Base-by-base conservation (phyloP, 37 sponge, comb jelly and placozoan species). In the Agelas oroides region DNA sequence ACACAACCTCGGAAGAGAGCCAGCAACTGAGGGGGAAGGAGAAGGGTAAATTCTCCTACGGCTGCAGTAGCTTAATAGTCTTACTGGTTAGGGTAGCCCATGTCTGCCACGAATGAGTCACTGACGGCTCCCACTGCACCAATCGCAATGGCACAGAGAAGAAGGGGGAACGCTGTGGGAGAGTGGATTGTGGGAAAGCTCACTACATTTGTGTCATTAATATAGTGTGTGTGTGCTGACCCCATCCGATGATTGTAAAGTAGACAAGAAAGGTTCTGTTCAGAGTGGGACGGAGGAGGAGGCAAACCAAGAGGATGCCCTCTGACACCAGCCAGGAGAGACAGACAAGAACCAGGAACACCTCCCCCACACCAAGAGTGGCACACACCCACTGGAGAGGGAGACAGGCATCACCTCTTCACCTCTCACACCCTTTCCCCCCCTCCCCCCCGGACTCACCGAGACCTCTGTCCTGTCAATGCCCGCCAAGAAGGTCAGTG, bases 391-490 rank as follows among this genome's bases (percentile, higher is more conserved):
- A 62, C 82, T 82, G 73, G 0, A n/a, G 70, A 18, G 73, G 73
- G 3, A 2, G 24, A 5, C 46, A 46, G 46, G 8, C 46, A 46
- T 8, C 46, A 3, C 46, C 46, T 46, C 46, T 8, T 46, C 46
- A 3, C 46, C 46, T 8, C 46, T 46, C n/a, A n/a, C n/a, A n/a
- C n/a, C n/a, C 27, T 61, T 5, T 11, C 27, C 27, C 63, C 14
- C 63, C 63, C 14, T 5, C 63, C n/a, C 62, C 62, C n/a, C 5
- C 13, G 5, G 5, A 70, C 38, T 14, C 28, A 80, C 87, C 36
- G 72, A 23, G 2, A 71, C 23, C 33, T 88, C 82, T 1, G 82
- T 75, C 58, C 88, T 46, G 77, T 81, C 60, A 20, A 88, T 81
- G 59, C 76, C 82, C 15, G 66, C 61, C 0, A 88, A 5, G 62